Evolutionary conservation across 2,888 invertebrate species (phyloP), one percentile per base, ranked within the genome.

Genomic region (Heliothis peltigera): DNA sequence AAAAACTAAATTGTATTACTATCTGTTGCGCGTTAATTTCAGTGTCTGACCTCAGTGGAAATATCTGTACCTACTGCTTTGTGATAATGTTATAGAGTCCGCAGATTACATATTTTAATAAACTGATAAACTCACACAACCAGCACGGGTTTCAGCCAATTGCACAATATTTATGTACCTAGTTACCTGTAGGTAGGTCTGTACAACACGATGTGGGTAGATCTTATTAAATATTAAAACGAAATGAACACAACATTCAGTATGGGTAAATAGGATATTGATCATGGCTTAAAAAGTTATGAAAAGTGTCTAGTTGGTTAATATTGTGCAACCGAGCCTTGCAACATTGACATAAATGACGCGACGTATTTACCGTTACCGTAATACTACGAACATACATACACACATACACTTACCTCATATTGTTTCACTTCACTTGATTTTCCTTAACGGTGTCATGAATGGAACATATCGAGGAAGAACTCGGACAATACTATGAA

Each of bases 361-460:
- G 56, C 12, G 17, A 39, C 17, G 42, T 42, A 17, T 19, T 15
- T 8, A 28, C 15, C 8, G 32, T 57, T 19, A 47, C 32, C 46
- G 70, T 25, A 44, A 19, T 6, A 46, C 15, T 21, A 46, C 46
- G 12, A 5, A 32, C 21, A 28, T 43, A 32, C 0, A 22, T 18
- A 67, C 22, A 47, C 4, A 28, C 21, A 18, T 19, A 52, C 32
- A 58, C 10, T 8, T 17, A 49, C n/a, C 49, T 7, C 0, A 21
- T 28, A 17, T 17, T 42, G 15, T 70, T 61, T 51, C 39, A 60
- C 28, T 28, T 28, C 19, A 5, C 4, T 28, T 53, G 8, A 0
- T 71, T 63, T 63, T 71, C 72, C 71, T 67, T 35, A 49, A 63
- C 28, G 4, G 18, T 32, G 42, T 43, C 28, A 71, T 71, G 64